Percentiles rank a stretch among this genome's conserved stretches.
phyloP scores from a whole-genome alignment of 1,140 invertebrate species.

The Agrilus planipennis region DNA sequence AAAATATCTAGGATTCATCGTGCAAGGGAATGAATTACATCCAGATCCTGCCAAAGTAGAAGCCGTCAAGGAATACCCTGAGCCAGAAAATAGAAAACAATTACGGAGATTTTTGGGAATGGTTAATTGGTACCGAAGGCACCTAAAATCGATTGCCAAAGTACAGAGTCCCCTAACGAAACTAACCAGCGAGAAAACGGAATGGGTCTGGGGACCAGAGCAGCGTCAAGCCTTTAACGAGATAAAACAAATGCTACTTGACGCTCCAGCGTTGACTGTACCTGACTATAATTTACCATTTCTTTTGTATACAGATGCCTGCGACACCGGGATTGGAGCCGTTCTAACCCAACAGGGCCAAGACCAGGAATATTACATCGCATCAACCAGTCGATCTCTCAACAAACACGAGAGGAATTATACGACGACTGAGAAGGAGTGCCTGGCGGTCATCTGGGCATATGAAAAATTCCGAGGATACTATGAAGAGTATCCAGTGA shows the following conservation, averaged over 20 bases:
- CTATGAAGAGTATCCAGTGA: not conserved
- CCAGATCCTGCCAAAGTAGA: not conserved
- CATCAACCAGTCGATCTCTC: slow-evolving; percentile 23
- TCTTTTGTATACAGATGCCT: slow-evolving; percentile 16
- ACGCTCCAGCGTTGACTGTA: slow-evolving; percentile 9
- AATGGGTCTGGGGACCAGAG: slow-evolving; percentile 2
- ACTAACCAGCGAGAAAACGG: not conserved
- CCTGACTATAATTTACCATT: slow-evolving; percentile 14
- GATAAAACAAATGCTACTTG: slow-evolving; percentile 12
- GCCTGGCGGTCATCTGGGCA: slow-evolving; percentile 32
- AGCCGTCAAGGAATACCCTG: no score
- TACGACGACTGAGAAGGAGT: slow-evolving; percentile 30
- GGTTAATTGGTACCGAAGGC: slow-evolving; percentile 6
- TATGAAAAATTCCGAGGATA: slow-evolving; percentile 23
- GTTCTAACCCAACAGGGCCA: slow-evolving; percentile 4
- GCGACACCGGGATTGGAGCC: slow-evolving; percentile 8
- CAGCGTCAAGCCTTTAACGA: not conserved
- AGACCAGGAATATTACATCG: slow-evolving; percentile 7
- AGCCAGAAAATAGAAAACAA: not conserved
- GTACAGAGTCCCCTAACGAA: slow-evolving; percentile 3
- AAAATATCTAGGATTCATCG: slow-evolving; percentile 16
- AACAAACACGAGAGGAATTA: slow-evolving; percentile 29
- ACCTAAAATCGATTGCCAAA: slow-evolving; percentile 4
- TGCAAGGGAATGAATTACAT: not conserved
- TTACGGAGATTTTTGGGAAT: slow-evolving; percentile 9